Evolutionary conservation across 2,888 invertebrate genomes (phyloP).

Genomic region (Trilocha varians): DNA sequence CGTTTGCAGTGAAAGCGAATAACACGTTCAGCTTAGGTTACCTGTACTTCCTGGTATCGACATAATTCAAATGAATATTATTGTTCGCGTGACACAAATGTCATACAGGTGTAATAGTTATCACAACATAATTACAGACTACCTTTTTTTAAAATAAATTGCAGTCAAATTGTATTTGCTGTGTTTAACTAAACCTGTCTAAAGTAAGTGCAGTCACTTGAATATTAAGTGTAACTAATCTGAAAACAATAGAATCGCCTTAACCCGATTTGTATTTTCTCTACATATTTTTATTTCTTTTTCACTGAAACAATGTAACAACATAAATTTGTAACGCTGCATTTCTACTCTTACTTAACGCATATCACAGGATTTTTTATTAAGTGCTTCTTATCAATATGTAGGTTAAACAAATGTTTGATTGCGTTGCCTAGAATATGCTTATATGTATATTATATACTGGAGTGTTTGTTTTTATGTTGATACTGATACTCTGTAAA

Average conservation of each 20-base stretch:
- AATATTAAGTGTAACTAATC: background rate
- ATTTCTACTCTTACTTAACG: background rate
- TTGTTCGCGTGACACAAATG: background rate
- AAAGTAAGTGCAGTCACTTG: background rate
- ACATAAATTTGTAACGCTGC: too few relatives aligned
- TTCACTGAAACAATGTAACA: slow-evolving; percentile 1
- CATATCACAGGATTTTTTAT: too few relatives aligned
- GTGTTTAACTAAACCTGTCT: background rate
- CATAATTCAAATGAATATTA: slow-evolving; percentile 12
- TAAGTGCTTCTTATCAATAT: slow-evolving; percentile 3
- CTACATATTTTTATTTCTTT: background rate
- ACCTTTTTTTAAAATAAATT: too few relatives aligned
- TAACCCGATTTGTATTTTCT: slow-evolving; percentile 21
- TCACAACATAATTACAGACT: too few relatives aligned
- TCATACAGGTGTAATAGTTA: too few relatives aligned
- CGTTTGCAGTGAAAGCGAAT: background rate
- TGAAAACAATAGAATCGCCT: slow-evolving; percentile 29
- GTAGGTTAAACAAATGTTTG: slow-evolving; percentile 10
- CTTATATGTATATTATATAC: background rate
- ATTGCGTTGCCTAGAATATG: slow-evolving; percentile 12
- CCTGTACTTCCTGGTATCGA: slow-evolving; percentile 33
- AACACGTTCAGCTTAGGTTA: slow-evolving; percentile 15
- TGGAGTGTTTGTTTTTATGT: too few relatives aligned
- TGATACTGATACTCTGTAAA: too few relatives aligned
- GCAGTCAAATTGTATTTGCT: background rate